Base-by-base conservation (phyloP, 2,113 vertebrate genomes). In the Geococcyx californianus region DNA sequence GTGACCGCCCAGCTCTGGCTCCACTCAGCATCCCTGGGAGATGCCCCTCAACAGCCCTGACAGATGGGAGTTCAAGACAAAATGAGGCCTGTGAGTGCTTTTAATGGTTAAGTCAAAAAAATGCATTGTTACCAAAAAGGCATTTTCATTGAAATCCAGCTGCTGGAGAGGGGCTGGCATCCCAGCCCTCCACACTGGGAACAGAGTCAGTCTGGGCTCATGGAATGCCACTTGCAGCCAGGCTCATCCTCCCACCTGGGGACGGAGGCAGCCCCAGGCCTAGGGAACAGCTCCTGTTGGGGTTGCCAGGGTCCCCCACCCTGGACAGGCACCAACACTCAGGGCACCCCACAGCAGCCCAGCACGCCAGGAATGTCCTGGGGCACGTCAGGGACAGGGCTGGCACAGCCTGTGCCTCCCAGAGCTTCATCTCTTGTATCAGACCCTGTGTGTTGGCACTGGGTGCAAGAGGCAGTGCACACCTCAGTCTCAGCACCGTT, bases 21-120 rank as follows among this genome's bases (percentile, higher is more conserved):
- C 81, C 40, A 12, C 86, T 3, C 42, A 7, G 31, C 64, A 76
- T 64, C 94, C 77, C 24, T 1, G 85, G 60, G 84, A 86, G 81
- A 72, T 11, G 29, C 51, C n/a, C n/a, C n/a, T n/a, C n/a, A n/a
- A n/a, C 21, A 38, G 93, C 74, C 51, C 9, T 5, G 10, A 24
- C 54, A 38, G 51, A 23, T 7, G 29, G 60, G 75, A 73, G 62
- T 26, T 6, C 11, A 3, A 68, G 75, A 55, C 33, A 69, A 76
- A 6, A 60, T 40, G 36, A 31, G 23, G 47, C 38, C 79, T 47
- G 87, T 17, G 28, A 69, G 78, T 17, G 63, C 70, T 94, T 44
- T 38, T n/a, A 84, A 58, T 13, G 40, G 68, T 85, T 86, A 91
- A 92, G 86, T 74, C n/a, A n/a, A 89, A 93, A 96, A 96, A 97